Percentiles rank a stretch among this genome's conserved stretches.
These are phyloP conservation scores for Eupleurogrammus muticus DNA, from an alignment of 2,797 vertebrate genomes.

Conservation along the genomic window DNA sequence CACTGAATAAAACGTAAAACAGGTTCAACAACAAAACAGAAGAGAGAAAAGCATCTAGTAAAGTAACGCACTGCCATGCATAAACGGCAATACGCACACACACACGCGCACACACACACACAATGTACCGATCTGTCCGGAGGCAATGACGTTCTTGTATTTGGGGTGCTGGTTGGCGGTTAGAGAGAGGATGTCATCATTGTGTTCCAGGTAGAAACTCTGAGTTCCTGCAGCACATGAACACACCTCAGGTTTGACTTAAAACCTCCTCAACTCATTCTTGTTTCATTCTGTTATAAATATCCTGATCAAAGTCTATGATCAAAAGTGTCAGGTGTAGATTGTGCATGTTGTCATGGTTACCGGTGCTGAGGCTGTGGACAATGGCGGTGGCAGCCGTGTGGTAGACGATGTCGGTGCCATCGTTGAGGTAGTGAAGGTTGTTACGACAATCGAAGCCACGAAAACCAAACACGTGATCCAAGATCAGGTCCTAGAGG, in stretches of 20 bases:
- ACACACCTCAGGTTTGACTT: background rate
- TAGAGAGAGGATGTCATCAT: constrained; percentile 95
- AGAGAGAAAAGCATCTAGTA: constrained; percentile 44
- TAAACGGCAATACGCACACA: constrained; percentile 59
- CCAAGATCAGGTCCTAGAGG: constrained; percentile 90
- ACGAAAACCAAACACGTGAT: constrained; percentile 95
- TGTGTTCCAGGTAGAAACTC: constrained; percentile 97
- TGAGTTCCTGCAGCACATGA: constrained; percentile 87
- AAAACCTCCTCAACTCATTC: background rate
- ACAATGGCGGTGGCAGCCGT: constrained; percentile 91
- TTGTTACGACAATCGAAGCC: constrained; percentile 97
- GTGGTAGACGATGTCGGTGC: constrained; percentile 94
- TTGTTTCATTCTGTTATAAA: background rate
- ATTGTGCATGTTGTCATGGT: constrained; percentile 4
- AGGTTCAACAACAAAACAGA: constrained; percentile 58
- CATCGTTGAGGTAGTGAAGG: constrained; percentile 97
- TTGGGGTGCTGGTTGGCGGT: constrained; percentile 98
- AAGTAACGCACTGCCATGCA: constrained; percentile 60
- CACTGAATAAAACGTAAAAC: constrained; percentile 33
- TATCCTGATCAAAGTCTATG: too few relatives aligned
- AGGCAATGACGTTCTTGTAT: constrained; percentile 95
- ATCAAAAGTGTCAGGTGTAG: background rate
- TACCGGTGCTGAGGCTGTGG: constrained; percentile 93
- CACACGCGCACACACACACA: background rate
- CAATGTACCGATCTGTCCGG: constrained; percentile 93